Evolutionary conservation across 2,888 invertebrate genomes (phyloP), one percentile per base, ranked within the genome.

Genomic region (Stictocephala bisonia): DNA sequence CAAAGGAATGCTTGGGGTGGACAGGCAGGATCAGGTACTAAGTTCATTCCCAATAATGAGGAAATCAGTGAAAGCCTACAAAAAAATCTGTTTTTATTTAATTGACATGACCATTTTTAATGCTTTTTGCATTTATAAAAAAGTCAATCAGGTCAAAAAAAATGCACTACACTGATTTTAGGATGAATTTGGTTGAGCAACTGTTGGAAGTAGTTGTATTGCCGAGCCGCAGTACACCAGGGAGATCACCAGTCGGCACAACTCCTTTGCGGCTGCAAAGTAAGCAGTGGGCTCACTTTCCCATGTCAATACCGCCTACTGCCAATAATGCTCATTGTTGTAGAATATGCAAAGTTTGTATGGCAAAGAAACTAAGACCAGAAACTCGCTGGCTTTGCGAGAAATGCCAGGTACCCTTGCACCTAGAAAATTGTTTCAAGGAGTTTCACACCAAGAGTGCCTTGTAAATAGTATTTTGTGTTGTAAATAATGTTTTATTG

Each of bases 201-300:
- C 22, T 71, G 20, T 64, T 71, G 64, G 15, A 35, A 2, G 18
- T 48, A 48, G 40, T 29, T n/a, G 20, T 24, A 58, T 27, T 71
- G 22, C 71, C 44, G 13, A 9, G 40, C 9, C 22, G 40, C n/a
- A 56, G 24, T 13, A 50, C 70, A 24, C 53, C 40, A 24, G 64
- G 71, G 22, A 20, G 35, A 50, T 13, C 72, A 20, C 44, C 66
- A 31, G 31, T 22, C 24, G 35, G 26, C 13, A 20, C 48, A 13
- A 44, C 50, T 9, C 51, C 66, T 13, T 35, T 72, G 40, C 50
- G 51, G 11, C 66, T 72, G 11, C 66, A 72, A 31, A 27, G 66
- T 15, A 72, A 66, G 53, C 72, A 72, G 66, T 72, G 72, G 66
- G 72, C 72, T 22, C 72, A 72, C 51, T 72, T 72, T 27, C 66